Base-by-base conservation (phyloP, 2,113 vertebrate genomes). In the Zosterops lateralis region DNA sequence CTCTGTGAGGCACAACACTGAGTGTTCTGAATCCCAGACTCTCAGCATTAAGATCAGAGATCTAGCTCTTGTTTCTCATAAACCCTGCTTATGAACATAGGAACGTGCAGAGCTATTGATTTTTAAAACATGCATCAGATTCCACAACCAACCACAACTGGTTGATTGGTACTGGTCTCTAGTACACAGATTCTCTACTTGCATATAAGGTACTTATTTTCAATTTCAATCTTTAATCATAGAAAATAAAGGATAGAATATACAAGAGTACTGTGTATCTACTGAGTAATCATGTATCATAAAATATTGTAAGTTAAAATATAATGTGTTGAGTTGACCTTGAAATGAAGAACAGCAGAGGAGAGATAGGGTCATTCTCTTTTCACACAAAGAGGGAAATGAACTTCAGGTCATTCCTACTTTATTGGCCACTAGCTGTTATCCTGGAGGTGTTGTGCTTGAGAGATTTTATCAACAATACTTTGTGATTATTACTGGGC, bases 381-480 rank as follows among this genome's bases (percentile, higher is more conserved):
- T 82, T 61, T 44, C 32, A 85, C 17, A 58, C 8, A 86, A 66
- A 93, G 93, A 50, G 28, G 60, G 64, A 88, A 87, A 87, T 73
- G 62, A 83, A 87, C 83, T 95, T 87, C 8, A 61, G 38, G 45
- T 90, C 54, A 58, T 65, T 94, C 68, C 83, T 89, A 91, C 89
- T 96, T 95, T 85, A 48, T 53, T 92, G 77, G 74, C 67, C 87
- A 88, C 71, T 73, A 54, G 73, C 81, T 95, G 81, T 93, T 96
- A 65, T 87, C 85, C 82, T 93, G 93, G 87, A 89, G 92, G 81
- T 84, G 50, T 82, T 84, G 50, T 67, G 65, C 79, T 92, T 84
- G 87, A 94, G 84, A 96, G 87, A 93, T 92, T 97, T 87, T 93
- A 95, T 85, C 45, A 89, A 92, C 79, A 92, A 76, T 68, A 38